Evolutionary conservation across 1,140 invertebrate species (phyloP).

Genomic region (Cyrtorhinus lividipennis): DNA sequence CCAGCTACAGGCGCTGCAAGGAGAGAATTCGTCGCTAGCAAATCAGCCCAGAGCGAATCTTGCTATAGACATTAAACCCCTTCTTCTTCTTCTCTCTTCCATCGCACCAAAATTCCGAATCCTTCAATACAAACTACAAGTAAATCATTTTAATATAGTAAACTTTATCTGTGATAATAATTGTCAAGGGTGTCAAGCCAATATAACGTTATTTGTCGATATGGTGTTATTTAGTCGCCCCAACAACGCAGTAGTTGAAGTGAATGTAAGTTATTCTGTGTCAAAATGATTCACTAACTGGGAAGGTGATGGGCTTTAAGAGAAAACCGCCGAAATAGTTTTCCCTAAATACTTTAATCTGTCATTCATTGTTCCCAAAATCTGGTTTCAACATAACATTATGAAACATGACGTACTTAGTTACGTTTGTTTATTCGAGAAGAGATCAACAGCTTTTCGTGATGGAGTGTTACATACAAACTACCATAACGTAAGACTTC

Average conservation of each 20-base stretch:
- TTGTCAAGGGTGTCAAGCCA: too few species aligned
- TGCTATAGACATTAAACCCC: neutral
- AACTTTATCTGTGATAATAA: too few species aligned
- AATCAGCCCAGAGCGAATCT: neutral
- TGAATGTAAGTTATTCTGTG: too few species aligned
- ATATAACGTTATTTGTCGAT: too few species aligned
- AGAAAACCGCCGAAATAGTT: neutral
- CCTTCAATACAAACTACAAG: neutral
- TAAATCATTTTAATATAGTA: neutral
- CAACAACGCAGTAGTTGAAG: too few species aligned
- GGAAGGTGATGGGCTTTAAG: too few species aligned
- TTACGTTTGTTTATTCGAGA: neutral
- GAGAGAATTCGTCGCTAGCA: neutral
- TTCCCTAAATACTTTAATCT: neutral
- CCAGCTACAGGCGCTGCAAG: conserved; percentile 14
- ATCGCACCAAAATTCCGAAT: neutral
- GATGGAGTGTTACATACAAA: neutral
- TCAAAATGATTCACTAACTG: too few species aligned
- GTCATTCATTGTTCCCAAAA: conserved; percentile 8
- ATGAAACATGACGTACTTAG: neutral
- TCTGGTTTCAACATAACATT: conserved; percentile 1
- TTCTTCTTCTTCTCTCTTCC: neutral
- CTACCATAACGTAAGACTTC: neutral
- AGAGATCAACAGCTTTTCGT: conserved; percentile 7
- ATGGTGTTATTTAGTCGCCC: too few species aligned